phyloP scores from a whole-genome alignment of 2,113 vertebrate species.

The Orthochromis malagaraziensis region DNA sequence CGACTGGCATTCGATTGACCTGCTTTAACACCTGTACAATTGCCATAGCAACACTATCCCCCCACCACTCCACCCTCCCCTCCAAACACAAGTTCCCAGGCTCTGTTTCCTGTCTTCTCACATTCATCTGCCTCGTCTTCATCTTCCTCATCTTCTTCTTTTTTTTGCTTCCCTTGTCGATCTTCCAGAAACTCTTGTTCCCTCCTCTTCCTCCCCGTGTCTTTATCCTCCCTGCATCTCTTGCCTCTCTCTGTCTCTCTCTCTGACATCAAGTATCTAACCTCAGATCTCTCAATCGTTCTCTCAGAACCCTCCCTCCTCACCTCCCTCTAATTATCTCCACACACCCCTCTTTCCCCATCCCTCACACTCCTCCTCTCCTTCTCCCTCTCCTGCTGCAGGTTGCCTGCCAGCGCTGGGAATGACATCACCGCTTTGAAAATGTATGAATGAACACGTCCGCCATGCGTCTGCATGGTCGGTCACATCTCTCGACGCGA shows the following conservation, averaged over 20 bases:
- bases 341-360: background rate
- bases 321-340: constrained; percentile 26
- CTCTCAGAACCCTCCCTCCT: background rate
- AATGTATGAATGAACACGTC: constrained; percentile 39
- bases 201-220: background rate
- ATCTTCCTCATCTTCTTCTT: background rate
- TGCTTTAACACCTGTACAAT: constrained; percentile 53
- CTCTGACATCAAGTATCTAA: background rate
- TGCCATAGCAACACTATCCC: constrained; percentile 36
- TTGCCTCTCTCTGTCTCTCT: background rate
- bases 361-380: background rate
- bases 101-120: constrained; percentile 15
- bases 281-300: constrained; percentile 1
- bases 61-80: background rate
- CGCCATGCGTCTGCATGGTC: background rate
- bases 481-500: background rate
- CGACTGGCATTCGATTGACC: constrained; percentile 30
- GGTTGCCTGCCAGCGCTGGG: background rate
- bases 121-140: background rate
- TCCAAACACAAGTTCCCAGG: background rate
- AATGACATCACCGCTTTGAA: constrained; percentile 49
- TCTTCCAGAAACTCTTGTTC: background rate
- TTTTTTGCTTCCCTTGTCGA: background rate
- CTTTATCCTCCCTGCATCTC: background rate
- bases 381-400: constrained; percentile 15